phyloP scores from a whole-genome alignment of 2,797 vertebrate genomes.

The Prionace glauca region DNA sequence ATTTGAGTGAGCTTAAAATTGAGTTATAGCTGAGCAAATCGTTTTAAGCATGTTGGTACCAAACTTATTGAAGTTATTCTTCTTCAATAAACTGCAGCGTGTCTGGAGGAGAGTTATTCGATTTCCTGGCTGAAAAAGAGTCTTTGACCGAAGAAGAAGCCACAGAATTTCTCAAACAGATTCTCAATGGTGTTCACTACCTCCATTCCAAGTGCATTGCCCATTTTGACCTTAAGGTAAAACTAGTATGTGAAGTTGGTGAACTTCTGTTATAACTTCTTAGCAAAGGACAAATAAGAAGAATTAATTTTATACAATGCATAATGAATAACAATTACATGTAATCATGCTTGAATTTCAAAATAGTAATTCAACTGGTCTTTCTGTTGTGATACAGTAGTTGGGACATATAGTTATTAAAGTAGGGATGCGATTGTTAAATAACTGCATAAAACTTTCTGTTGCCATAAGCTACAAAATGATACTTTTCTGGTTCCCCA shows the following conservation, averaged over 20 bases:
- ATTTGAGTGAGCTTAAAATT: neutral
- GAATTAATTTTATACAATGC: neutral
- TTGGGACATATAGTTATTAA: neutral
- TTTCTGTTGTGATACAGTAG: neutral
- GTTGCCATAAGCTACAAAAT: neutral
- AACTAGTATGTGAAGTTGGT: slow-evolving; percentile 39
- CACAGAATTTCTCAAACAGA: slow-evolving; percentile 96
- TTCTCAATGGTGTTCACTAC: slow-evolving; percentile 91
- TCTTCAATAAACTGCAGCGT: slow-evolving; percentile 60
- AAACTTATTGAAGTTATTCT: neutral
- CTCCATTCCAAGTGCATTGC: slow-evolving; percentile 90
- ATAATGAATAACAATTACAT: neutral
- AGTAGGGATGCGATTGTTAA: neutral
- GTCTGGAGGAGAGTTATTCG: slow-evolving; percentile 92
- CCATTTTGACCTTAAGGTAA: slow-evolving; percentile 97
- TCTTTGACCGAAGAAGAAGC: slow-evolving; percentile 94
- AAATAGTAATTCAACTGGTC: neutral
- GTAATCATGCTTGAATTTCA: neutral
- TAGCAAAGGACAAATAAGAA: neutral
- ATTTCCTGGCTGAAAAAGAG: slow-evolving; percentile 97
- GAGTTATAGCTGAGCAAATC: neutral
- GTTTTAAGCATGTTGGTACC: neutral
- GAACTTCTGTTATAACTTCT: neutral
- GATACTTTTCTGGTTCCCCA: neutral
- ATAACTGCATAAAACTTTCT: neutral